phyloP scores from a whole-genome alignment of 1,140 invertebrate genomes.

The Eubasilissa regina region DNA sequence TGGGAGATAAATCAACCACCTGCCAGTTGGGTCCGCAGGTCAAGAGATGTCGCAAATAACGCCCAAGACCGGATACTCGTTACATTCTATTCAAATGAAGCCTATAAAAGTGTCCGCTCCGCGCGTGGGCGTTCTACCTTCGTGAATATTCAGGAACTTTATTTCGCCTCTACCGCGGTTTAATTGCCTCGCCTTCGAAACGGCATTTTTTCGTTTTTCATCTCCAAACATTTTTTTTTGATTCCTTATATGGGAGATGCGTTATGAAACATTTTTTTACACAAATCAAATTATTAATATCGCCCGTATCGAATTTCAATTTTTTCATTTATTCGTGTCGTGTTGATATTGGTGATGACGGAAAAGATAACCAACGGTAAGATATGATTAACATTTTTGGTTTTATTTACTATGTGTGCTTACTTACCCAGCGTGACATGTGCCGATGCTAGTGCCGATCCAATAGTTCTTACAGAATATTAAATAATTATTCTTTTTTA shows the following conservation, averaged over 20 bases:
- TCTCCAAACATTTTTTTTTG: not conserved
- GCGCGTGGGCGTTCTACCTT: constrained; percentile 1
- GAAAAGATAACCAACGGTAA: too few relatives aligned
- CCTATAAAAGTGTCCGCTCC: constrained; percentile 37
- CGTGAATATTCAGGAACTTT: constrained; percentile 37
- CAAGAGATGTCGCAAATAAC: constrained; percentile 42
- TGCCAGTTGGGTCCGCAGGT: constrained; percentile 8
- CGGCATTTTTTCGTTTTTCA: constrained; percentile 26
- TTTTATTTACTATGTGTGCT: too few relatives aligned
- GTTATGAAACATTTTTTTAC: constrained; percentile 13
- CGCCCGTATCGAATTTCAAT: not conserved
- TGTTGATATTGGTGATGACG: not conserved
- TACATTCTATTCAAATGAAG: constrained; percentile 51
- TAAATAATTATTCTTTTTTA: too few relatives aligned
- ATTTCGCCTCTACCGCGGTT: not conserved
- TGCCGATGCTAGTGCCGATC: too few relatives aligned
- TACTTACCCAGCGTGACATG: too few relatives aligned
- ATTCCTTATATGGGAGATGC: not conserved
- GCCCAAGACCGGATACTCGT: constrained; percentile 42
- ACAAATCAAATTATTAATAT: not conserved
- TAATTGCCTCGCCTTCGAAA: constrained; percentile 41
- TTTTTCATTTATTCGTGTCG: not conserved
- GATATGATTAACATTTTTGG: too few relatives aligned
- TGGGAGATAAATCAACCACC: constrained; percentile 21
- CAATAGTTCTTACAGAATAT: too few relatives aligned